Percentiles rank a stretch among this genome's conserved stretches.
These are phyloP conservation scores for Pangasianodon gigas DNA, from an alignment of 2,113 vertebrate genomes.

Conservation along the genomic window DNA sequence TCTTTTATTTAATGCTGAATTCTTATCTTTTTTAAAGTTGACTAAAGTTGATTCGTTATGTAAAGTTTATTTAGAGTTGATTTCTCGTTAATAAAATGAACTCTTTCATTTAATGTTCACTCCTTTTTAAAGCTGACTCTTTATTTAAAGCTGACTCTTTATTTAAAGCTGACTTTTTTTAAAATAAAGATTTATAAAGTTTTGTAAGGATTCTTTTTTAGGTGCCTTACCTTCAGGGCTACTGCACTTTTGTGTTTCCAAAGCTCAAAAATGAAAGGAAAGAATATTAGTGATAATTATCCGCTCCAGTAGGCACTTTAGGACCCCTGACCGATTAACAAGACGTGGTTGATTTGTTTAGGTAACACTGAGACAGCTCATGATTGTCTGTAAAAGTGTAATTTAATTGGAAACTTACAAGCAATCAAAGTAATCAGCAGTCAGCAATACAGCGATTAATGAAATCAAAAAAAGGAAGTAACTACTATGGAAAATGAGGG, in stretches of 20 bases:
- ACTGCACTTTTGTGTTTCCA: not conserved
- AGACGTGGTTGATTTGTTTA: not conserved
- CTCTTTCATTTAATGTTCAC: too few relatives aligned
- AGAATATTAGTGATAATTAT: not conserved
- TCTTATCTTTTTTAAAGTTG: too few relatives aligned
- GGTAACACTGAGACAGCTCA: not conserved
- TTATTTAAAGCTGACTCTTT: not conserved
- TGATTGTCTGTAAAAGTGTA: not conserved
- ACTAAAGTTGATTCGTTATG: too few relatives aligned
- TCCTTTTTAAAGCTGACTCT: not conserved
- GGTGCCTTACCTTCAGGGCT: not conserved
- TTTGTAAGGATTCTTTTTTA: not conserved
- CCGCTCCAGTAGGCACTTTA: not conserved
- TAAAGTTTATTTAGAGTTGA: too few relatives aligned
- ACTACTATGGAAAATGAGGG: not conserved
- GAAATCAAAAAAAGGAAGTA: not conserved
- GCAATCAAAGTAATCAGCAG: not conserved
- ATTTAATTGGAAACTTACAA: not conserved
- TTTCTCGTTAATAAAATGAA: too few relatives aligned
- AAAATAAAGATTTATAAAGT: not conserved
- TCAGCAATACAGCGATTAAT: not conserved
- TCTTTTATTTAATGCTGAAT: too few relatives aligned
- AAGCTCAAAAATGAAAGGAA: not conserved
- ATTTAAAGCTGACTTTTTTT: not conserved
- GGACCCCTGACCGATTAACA: not conserved